Base-by-base conservation (phyloP, 2,888 invertebrate species). In the Nomada lathburiana region DNA sequence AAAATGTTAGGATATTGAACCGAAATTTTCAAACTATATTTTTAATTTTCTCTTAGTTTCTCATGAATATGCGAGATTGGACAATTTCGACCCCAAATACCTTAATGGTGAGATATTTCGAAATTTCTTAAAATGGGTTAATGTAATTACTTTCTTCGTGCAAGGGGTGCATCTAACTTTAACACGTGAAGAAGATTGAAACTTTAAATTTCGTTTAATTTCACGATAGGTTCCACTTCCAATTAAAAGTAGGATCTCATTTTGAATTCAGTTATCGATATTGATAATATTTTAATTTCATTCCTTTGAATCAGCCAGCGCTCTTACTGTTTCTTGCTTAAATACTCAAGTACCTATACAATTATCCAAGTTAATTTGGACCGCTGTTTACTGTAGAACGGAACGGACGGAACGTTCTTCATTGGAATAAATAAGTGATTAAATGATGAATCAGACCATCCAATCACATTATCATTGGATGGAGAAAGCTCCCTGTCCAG, bases 231-330 rank as follows among this genome's bases (percentile, higher is more conserved):
- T 20, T 55, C 55, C 23, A 36, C 10, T n/a, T 2, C 55, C 11
- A 26, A 5, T 7, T 50, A 11, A 11, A 64, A 64, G 18, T 47
- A 64, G 47, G 26, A 47, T 18, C 26, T 50, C 23, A 18, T 64
- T 16, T 5, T 10, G 47, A 64, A 64, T 64, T 64, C 64, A 18
- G 47, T 64, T 50, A 64, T 9, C 18, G 47, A 47, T 63, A n/a
- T 63, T 36, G 59, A 36, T 29, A 71, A 36, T 20, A 47, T 9
- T 42, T 50, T 36, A 29, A 71, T 62, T 71, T 20, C n/a, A 59
- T 26, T 44, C 11, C 47, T 47, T 26, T 50, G 47, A 18, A 18
- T 64, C 47, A 11, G 18, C 18, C 23, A 16, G n/a, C 26, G n/a
- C 11, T 10, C 18, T 3, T 50, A 26, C 5, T 13, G 11, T 55